Evolutionary conservation across 2,888 invertebrate species (phyloP).

Genomic region (Dicycla oo): DNA sequence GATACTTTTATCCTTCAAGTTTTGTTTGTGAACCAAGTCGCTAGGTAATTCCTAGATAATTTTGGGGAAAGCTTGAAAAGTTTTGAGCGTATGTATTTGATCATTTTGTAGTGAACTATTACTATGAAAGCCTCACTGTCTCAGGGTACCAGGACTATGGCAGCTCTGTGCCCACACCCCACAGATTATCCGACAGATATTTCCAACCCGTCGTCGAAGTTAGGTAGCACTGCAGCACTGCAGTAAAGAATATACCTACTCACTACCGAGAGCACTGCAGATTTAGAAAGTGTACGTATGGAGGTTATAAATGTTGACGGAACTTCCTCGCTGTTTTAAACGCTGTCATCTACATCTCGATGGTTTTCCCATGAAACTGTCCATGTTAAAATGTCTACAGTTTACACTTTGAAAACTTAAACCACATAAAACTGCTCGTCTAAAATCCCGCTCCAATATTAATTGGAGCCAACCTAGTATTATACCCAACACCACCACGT

Average conservation of each 20-base stretch:
- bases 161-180: no score
- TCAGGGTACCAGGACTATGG: neutral
- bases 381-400: neutral
- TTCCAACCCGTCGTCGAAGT: neutral
- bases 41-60: constrained; percentile 15
- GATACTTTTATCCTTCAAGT: constrained; percentile 65
- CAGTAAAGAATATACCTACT: no score
- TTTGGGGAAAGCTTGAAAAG: constrained; percentile 18
- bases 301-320: neutral
- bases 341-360: neutral
- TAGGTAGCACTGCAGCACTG: neutral
- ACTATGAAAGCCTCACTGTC: neutral
- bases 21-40: constrained; percentile 45
- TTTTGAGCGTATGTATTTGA: constrained; percentile 4
- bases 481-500: constrained; percentile 12
- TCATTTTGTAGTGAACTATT: constrained; percentile 8
- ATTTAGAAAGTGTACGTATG: neutral
- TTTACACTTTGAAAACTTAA: constrained; percentile 4
- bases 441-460: neutral
- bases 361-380: neutral
- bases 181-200: neutral
- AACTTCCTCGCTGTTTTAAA: neutral
- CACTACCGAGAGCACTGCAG: no score
- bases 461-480: constrained; percentile 18
- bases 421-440: neutral